Conservation (phyloP, 2,888 invertebrate species). For the Spilarctia lutea region DNA sequence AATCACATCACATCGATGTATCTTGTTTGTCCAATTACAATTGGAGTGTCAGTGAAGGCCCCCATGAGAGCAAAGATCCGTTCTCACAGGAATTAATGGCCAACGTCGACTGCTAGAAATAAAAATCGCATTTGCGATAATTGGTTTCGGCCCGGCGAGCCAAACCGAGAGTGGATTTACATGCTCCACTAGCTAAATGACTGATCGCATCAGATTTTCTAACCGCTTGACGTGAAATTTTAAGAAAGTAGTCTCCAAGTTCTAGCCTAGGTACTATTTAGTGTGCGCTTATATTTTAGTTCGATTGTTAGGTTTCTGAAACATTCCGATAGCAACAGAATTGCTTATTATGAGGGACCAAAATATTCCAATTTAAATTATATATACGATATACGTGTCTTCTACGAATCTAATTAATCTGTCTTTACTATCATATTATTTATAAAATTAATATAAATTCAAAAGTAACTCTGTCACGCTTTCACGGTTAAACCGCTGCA, state of each 20-base stretch:
- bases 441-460: too few relatives aligned
- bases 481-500: too few relatives aligned
- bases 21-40: conserved; percentile 47
- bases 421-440: background rate
- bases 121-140: conserved; percentile 78
- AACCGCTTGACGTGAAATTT: conserved; percentile 3
- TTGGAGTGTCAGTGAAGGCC: conserved; percentile 31
- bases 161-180: conserved; percentile 48
- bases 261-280: background rate
- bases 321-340: background rate
- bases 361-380: background rate
- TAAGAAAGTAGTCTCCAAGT: background rate
- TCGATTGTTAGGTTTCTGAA: background rate
- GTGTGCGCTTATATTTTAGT: background rate
- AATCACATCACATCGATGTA: conserved; percentile 40
- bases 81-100: conserved; percentile 62
- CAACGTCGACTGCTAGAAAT: conserved; percentile 61
- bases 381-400: background rate
- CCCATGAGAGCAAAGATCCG: conserved; percentile 51
- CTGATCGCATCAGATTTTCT: conserved; percentile 44
- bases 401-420: background rate
- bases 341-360: background rate
- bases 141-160: conserved; percentile 63
- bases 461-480: too few relatives aligned
- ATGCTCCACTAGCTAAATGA: conserved; percentile 52